These are phyloP conservation scores for Cryptops parisi DNA, from an alignment of 2,888 invertebrate genomes.

Conservation along the genomic window DNA sequence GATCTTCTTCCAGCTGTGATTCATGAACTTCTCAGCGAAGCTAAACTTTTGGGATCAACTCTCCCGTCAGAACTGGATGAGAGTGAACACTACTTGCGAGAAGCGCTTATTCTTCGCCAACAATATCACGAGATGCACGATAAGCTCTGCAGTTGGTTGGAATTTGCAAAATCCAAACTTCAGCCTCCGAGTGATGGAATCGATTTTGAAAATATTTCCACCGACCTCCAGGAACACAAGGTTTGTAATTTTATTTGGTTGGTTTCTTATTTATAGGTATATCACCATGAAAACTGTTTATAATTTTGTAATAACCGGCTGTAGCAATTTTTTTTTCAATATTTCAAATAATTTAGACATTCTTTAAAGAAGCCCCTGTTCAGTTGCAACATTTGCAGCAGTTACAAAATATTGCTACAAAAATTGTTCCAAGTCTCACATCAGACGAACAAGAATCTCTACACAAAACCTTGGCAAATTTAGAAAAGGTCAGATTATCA, in stretches of 20 bases:
- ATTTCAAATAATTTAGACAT: background rate
- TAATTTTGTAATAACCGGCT: too few relatives aligned
- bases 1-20: conserved; percentile 61
- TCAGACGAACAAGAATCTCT: conserved; percentile 18
- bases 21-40: conserved; percentile 71
- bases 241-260: conserved; percentile 26
- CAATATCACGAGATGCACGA: conserved; percentile 61
- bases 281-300: conserved; percentile 3
- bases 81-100: conserved; percentile 60
- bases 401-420: background rate
- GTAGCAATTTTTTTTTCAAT: background rate
- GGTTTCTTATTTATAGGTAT: too few relatives aligned
- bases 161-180: conserved; percentile 61
- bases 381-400: background rate
- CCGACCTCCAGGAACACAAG: conserved; percentile 74
- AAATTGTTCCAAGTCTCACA: background rate
- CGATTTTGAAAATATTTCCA: conserved; percentile 68
- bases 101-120: conserved; percentile 57
- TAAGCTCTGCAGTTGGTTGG: conserved; percentile 66
- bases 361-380: background rate
- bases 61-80: conserved; percentile 67
- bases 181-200: conserved; percentile 56
- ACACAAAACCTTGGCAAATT: conserved; percentile 40
- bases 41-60: conserved; percentile 57
- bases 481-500: conserved; percentile 47